These are phyloP conservation scores for Netelia virgata DNA, from an alignment of 2,888 invertebrate species.

Conservation along the genomic window DNA sequence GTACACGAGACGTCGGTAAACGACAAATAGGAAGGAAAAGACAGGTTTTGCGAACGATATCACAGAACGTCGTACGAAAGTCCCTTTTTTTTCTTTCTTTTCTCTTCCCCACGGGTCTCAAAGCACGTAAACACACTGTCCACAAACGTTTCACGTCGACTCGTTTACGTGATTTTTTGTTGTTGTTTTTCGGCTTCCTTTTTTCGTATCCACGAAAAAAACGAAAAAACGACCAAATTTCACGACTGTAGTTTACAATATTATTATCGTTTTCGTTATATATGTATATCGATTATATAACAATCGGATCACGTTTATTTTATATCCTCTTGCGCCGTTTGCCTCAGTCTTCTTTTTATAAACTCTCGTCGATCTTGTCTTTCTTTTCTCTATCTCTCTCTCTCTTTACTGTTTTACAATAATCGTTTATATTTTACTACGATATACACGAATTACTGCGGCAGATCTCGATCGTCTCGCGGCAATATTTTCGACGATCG, in stretches of 20 bases:
- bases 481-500: background rate
- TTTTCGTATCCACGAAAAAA: background rate
- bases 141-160: background rate
- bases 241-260: background rate
- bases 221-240: background rate
- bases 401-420: slow-evolving; percentile 1
- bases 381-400: background rate
- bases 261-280: slow-evolving; percentile 2
- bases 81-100: background rate
- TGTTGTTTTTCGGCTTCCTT: background rate
- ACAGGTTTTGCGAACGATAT: background rate
- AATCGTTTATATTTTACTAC: background rate
- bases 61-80: slow-evolving; percentile 9
- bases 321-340: slow-evolving; percentile 9
- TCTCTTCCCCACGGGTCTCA: background rate
- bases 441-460: background rate
- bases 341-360: slow-evolving; percentile 33
- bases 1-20: background rate
- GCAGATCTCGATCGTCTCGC: background rate
- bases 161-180: background rate
- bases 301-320: slow-evolving; percentile 12
- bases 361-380: slow-evolving; percentile 20
- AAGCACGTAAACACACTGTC: background rate
- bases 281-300: background rate
- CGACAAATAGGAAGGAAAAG: background rate